A percentile compares a stretch with the other conserved stretches of the same genome.
These are phyloP conservation scores for Drosophila pandora DNA, from an alignment of 1,140 invertebrate genomes.

Conservation along the genomic window DNA sequence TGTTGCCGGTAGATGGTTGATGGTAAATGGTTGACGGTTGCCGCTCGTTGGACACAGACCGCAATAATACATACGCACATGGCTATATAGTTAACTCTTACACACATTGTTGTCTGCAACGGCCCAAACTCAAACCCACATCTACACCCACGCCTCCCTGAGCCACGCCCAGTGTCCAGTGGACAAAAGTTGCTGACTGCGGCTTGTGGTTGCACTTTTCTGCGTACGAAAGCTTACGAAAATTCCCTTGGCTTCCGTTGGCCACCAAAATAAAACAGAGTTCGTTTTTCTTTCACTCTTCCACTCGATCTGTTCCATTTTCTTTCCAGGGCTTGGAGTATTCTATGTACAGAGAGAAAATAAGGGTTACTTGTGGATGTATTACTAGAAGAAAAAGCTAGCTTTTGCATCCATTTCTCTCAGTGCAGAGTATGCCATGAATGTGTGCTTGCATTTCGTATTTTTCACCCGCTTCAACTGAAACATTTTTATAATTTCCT, in stretches of 20 bases:
- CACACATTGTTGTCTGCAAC: constrained; percentile 29
- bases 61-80: constrained; percentile 30
- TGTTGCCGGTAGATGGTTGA: constrained; percentile 29
- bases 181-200: constrained; percentile 70
- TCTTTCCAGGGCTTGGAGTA: constrained; percentile 7
- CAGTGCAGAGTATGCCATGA: constrained; percentile 2
- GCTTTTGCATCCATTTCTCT: not conserved
- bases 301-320: constrained; percentile 13
- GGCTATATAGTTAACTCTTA: not conserved
- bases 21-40: constrained; percentile 28
- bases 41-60: constrained; percentile 53
- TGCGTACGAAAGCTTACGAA: constrained; percentile 67
- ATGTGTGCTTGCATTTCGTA: constrained; percentile 12
- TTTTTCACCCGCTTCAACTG: constrained; percentile 73
- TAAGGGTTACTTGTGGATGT: not conserved
- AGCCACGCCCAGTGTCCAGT: constrained; percentile 52
- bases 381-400: not conserved
- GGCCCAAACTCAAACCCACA: constrained; percentile 12
- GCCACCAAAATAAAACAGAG: constrained; percentile 21
- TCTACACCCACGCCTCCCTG: constrained; percentile 7
- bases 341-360: constrained; percentile 1
- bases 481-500: constrained; percentile 74
- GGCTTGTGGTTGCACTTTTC: constrained; percentile 61
- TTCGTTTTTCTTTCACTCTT: constrained; percentile 4
- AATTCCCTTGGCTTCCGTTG: constrained; percentile 73